These are phyloP conservation scores for Phalacrocorax pelagicus DNA, from an alignment of 2,113 vertebrate species.

Conservation along the genomic window DNA sequence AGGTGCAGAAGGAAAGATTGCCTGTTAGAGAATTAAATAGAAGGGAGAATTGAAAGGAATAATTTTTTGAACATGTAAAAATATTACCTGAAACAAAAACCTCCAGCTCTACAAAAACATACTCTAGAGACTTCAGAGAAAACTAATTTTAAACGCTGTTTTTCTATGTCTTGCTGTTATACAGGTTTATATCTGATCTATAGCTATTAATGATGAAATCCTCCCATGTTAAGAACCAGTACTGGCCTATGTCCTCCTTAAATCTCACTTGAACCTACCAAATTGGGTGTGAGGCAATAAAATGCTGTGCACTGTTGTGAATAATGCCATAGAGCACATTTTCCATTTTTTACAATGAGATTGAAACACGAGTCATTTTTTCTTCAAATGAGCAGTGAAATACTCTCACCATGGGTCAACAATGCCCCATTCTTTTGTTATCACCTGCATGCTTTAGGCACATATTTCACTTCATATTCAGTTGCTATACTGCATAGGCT, in stretches of 20 bases:
- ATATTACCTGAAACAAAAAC: not conserved
- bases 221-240: not conserved
- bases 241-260: not conserved
- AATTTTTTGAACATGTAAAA: not conserved
- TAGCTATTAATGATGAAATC: not conserved
- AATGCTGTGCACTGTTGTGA: not conserved
- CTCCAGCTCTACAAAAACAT: slow-evolving; percentile 1
- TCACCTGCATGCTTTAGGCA: slow-evolving; percentile 15
- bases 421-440: not conserved
- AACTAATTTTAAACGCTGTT: not conserved
- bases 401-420: slow-evolving; percentile 7
- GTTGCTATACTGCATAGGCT: not conserved
- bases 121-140: not conserved
- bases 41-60: not conserved
- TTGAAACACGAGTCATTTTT: not conserved
- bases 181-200: not conserved
- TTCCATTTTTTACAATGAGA: not conserved
- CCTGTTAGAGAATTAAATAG: not conserved
- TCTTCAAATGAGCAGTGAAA: slow-evolving; percentile 9
- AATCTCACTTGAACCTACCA: not conserved
- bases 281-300: not conserved
- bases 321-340: not conserved
- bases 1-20: not conserved
- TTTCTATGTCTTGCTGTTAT: not conserved
- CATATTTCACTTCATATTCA: slow-evolving; percentile 50